Evolutionary conservation across 2,888 invertebrate species (phyloP), one percentile per base, ranked within the genome.

Genomic region (Serripes groenlandicus): DNA sequence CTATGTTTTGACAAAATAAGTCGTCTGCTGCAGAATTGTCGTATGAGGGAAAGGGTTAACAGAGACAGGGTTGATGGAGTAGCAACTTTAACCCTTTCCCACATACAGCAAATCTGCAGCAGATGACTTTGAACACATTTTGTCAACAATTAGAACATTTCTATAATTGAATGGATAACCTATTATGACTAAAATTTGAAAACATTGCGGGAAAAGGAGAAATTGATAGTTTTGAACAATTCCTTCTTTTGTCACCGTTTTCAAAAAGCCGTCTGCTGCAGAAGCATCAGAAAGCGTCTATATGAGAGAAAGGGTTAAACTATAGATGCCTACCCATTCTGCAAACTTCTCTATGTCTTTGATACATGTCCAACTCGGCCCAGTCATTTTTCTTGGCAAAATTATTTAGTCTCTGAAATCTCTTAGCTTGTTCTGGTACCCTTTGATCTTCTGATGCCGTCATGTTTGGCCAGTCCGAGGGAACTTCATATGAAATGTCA

Each of bases 291-390:
- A 42, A 42, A 7, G 9, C 7, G 42, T 7, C 9, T 15, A 11
- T 42, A 15, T 42, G 7, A 11, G 42, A 15, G 42, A 42, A 42
- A 42, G 42, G 42, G 42, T 42, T 42, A 42, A 42, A 42, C 42
- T 11, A 42, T 15, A 42, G 42, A 42, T 15, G 42, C 42, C 42
- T 26, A 83, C 83, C 83, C 62, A 34, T 37, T 34, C 26, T 58
- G 35, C 60, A 72, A 56, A 69, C 52, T 69, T 89, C 80, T 97
- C 96, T 87, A 3, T 84, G 75, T 69, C 85, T 82, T 23, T 85
- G 80, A 66, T 85, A 91, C 78, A 91, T 75, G 56, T 91, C 85
- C n/a, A 91, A 78, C 23, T 88, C 82, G 28, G 82, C 73, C 91
- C 91, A 91, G 72, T 86, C 89, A 26, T 52, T 75, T 18, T 66